Evolutionary conservation across 2,888 invertebrate species (phyloP).

Genomic region (Meganola albula): DNA sequence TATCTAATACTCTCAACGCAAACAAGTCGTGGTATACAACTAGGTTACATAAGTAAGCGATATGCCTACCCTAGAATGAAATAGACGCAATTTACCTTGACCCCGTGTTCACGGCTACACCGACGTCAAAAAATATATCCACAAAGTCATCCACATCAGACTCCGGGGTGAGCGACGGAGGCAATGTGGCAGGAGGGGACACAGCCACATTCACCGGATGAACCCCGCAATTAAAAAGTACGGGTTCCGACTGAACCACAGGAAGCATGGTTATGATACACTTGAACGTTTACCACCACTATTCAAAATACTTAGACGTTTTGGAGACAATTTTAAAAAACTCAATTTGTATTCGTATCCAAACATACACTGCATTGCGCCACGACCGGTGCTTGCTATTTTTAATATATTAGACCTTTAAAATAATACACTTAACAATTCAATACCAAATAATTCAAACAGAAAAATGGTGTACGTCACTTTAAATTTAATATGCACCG

Average conservation of each 20-base stretch:
- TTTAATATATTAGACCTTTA: conserved; percentile 40
- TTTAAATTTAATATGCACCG: conserved; percentile 33
- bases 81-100: conserved; percentile 51
- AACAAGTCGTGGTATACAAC: no score
- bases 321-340: conserved; percentile 52
- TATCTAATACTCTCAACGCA: no score
- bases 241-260: conserved; percentile 68
- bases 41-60: no score
- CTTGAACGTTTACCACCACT: conserved; percentile 51
- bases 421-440: conserved; percentile 35
- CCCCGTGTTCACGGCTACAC: conserved; percentile 63
- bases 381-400: conserved; percentile 66
- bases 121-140: conserved; percentile 72
- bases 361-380: conserved; percentile 77
- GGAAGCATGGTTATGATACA: conserved; percentile 67
- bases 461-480: conserved; percentile 29
- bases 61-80: no score
- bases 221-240: conserved; percentile 62
- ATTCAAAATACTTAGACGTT: conserved; percentile 46
- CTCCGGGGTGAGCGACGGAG: conserved; percentile 67
- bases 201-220: conserved; percentile 55
- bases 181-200: conserved; percentile 62
- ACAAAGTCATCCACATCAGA: conserved; percentile 69
- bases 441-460: conserved; percentile 24
- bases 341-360: conserved; percentile 63